Base-by-base conservation (phyloP, 1,140 invertebrate species). In the Daktulosphaira vitifoliae region DNA sequence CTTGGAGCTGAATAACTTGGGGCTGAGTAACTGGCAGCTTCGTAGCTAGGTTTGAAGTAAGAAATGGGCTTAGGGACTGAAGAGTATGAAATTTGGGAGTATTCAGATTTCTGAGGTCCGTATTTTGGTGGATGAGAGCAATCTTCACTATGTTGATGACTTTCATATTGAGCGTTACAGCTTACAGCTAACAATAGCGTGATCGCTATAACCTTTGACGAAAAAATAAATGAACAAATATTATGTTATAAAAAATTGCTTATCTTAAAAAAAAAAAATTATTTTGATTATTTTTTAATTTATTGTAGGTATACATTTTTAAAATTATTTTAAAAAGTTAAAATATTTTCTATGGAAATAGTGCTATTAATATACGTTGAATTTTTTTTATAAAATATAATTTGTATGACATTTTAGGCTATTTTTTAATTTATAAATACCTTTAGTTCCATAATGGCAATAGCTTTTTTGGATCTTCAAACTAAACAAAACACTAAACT, bases 31-130 rank as follows among this genome's bases (percentile, higher is more conserved):
- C 52, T 56, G 0, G 18, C 25, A 5, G 56, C 25, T 62, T 59
- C 53, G 37, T 59, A 59, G 23, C 16, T 20, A 8, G 56, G 56
- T 46, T 62, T 62, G 42, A 62, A 62, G 42, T 62, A 62, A 20
- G 23, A 6, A 3, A 26, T 6, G 4, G 39, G 39, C 4, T 44
- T 46, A 25, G 56, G 39, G 9, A 39, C 56, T 0, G 56, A 16
- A 1, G 42, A 4, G 23, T 62, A 62, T 13, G 16, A 8, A 15
- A 25, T 9, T 26, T 16, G 25, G 0, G 23, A 9, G 42, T 62
- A 62, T 15, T 62, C 56, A n/a, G 56, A 20, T 62, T 62, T 62
- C 16, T 16, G 26, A 18, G 56, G 42, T 22, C 42, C 56, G 13
- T 62, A 62, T 22, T 26, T 46, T 22, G 56, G 42, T n/a, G 56